phyloP scores from a whole-genome alignment of 2,113 vertebrate genomes.

The Prunella fulvescens region DNA sequence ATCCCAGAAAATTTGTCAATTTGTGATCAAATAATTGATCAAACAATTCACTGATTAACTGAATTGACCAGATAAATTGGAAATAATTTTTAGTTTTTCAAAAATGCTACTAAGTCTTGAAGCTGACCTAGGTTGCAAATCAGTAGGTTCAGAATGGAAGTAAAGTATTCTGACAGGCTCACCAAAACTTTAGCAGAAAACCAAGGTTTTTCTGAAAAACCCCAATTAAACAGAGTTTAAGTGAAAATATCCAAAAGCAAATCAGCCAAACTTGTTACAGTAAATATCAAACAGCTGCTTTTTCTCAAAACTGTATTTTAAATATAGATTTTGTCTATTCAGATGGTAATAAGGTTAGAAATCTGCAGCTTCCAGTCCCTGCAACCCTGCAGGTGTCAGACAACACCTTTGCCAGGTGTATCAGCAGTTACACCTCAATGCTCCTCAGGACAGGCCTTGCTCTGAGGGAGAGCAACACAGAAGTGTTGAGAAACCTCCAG shows the following conservation, averaged over 20 bases:
- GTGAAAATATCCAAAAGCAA: neutral
- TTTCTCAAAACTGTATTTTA: neutral
- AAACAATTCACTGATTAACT: neutral
- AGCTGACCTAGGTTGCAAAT: neutral
- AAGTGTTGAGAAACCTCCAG: neutral
- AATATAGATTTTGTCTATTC: neutral
- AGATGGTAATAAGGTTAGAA: neutral
- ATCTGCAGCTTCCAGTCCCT: neutral
- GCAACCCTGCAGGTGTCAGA: neutral
- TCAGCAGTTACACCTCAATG: neutral
- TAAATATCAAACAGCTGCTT: neutral
- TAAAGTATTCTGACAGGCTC: neutral
- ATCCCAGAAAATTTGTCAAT: neutral
- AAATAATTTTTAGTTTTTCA: neutral
- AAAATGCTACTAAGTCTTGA: neutral
- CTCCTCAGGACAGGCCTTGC: neutral
- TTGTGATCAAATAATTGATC: neutral
- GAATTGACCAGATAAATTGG: neutral
- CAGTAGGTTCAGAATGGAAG: neutral
- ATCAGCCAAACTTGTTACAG: neutral
- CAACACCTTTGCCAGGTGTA: neutral
- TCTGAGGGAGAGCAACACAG: neutral
- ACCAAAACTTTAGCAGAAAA: neutral
- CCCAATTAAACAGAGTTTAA: neutral
- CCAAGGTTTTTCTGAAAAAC: neutral